Conservation (phyloP, 2,113 vertebrate genomes). For the Capreolus pygargus region DNA sequence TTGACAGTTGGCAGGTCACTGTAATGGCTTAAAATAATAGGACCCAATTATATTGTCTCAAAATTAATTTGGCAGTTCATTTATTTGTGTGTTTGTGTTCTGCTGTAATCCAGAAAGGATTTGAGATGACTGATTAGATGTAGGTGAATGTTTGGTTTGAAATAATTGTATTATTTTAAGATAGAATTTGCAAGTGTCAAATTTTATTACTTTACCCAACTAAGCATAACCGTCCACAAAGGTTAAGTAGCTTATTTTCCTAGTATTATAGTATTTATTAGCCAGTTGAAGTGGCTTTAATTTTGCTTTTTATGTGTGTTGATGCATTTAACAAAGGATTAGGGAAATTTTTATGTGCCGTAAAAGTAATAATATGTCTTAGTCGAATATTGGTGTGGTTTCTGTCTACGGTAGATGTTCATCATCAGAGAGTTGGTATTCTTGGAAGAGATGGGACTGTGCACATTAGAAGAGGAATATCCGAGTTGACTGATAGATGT, state of each 20-base stretch:
- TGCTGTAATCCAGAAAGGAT: neutral
- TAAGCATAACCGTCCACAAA: neutral
- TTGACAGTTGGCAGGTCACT: neutral
- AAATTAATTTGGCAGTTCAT: neutral
- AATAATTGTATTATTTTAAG: constrained; percentile 27
- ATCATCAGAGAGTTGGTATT: neutral
- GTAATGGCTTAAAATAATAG: neutral
- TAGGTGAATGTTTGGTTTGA: neutral
- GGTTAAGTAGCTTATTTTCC: neutral
- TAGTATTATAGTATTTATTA: neutral
- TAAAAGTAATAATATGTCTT: neutral
- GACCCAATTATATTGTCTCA: neutral
- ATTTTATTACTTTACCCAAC: constrained; percentile 4
- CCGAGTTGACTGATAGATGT: neutral
- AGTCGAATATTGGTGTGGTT: neutral
- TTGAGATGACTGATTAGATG: neutral
- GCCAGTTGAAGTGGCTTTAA: neutral
- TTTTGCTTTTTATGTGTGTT: neutral
- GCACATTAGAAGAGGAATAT: neutral
- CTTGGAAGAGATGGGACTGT: neutral
- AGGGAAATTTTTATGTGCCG: neutral
- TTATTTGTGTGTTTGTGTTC: neutral
- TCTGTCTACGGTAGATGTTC: neutral
- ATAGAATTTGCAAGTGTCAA: neutral
- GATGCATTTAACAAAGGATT: neutral